These are phyloP conservation scores for Myrmophylax atrothorax DNA, from an alignment of 2,113 vertebrate species.

Conservation along the genomic window DNA sequence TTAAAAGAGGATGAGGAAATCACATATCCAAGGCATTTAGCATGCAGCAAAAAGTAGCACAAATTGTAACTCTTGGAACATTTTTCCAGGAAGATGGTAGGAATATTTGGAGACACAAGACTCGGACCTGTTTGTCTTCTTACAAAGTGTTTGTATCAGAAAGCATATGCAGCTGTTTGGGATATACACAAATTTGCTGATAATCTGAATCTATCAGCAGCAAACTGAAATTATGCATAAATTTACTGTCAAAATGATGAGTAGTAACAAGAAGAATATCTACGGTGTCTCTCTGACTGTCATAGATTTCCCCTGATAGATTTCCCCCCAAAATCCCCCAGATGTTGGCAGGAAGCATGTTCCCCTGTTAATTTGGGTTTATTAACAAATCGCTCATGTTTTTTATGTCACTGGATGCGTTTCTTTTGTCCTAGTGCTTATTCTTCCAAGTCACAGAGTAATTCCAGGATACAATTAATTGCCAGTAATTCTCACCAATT, in stretches of 20 bases:
- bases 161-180: background rate
- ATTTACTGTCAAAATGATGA: background rate
- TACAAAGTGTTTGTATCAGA: background rate
- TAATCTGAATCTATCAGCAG: background rate
- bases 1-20: background rate
- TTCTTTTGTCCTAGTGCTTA: background rate
- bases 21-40: background rate
- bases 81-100: background rate
- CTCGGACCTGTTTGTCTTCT: background rate
- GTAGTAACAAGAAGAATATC: background rate
- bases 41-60: background rate
- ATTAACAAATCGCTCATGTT: background rate
- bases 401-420: background rate
- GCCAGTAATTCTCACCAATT: background rate
- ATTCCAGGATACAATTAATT: constrained; percentile 1
- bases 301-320: background rate
- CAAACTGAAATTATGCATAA: background rate
- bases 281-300: background rate
- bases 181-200: background rate
- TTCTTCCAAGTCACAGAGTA: background rate
- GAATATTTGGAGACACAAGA: background rate
- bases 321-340: background rate
- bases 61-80: background rate
- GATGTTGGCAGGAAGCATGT: background rate
- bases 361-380: background rate